Evolutionary conservation across 2,797 vertebrate genomes (phyloP).

Genomic region (Spatula versicolor): DNA sequence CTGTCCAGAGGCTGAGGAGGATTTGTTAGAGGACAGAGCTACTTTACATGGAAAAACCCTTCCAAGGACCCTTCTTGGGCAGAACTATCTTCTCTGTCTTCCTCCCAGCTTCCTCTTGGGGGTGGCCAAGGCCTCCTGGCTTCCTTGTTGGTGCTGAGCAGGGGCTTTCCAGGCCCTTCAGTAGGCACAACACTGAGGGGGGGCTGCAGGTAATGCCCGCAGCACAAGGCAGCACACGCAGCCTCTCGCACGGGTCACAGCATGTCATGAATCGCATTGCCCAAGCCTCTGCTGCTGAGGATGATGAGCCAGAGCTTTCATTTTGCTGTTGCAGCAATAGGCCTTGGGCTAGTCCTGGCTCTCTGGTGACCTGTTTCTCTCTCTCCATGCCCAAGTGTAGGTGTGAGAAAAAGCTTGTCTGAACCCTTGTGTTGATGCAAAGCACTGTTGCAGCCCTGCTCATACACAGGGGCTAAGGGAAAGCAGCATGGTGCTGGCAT

Average conservation of each 20-base stretch:
- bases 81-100: not conserved
- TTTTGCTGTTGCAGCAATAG: constrained; percentile 14
- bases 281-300: not conserved
- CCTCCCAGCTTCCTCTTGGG: not conserved
- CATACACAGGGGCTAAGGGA: not conserved
- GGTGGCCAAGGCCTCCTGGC: not conserved
- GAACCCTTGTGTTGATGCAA: not conserved
- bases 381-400: not conserved
- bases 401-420: not conserved
- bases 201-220: not conserved
- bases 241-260: not conserved
- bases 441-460: not conserved
- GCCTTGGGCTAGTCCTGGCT: constrained; percentile 4
- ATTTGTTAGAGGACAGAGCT: not conserved
- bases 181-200: accelerated
- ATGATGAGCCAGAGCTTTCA: constrained; percentile 21
- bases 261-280: not conserved
- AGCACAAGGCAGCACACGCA: not conserved
- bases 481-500: not conserved
- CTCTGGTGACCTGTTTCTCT: not conserved
- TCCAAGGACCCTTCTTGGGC: not conserved
- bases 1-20: not conserved
- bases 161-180: not conserved
- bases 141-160: not conserved
- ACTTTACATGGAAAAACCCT: not conserved